phyloP scores from a whole-genome alignment of 2,888 invertebrate species.

The Epinotia bilunana region DNA sequence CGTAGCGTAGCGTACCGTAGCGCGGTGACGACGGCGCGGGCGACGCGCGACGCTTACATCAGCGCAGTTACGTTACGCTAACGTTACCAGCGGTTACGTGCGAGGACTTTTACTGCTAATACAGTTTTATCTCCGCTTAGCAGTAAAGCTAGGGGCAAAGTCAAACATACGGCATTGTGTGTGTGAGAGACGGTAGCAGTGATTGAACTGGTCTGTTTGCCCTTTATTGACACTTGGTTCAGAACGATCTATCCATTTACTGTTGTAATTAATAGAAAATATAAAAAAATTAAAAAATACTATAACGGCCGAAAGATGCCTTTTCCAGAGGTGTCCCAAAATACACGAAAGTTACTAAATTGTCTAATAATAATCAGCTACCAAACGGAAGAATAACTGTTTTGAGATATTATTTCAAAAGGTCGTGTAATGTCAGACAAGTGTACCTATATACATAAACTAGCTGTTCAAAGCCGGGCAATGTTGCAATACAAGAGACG shows the following conservation, averaged over 20 bases:
- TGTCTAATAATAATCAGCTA: background rate
- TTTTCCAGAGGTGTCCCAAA: background rate
- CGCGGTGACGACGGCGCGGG: slow-evolving; percentile 16
- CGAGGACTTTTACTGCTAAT: slow-evolving; percentile 44
- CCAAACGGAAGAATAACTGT: background rate
- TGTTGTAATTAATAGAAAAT: too few species aligned
- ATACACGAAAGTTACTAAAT: background rate
- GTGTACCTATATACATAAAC: slow-evolving; percentile 30
- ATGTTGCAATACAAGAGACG: slow-evolving; percentile 80
- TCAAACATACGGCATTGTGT: background rate
- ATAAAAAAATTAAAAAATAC: too few species aligned
- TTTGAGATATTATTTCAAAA: background rate
- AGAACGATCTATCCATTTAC: background rate
- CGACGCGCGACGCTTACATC: slow-evolving; percentile 70
- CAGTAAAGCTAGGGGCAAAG: slow-evolving; percentile 16
- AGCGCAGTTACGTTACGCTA: slow-evolving; percentile 71
- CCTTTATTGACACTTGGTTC: background rate
- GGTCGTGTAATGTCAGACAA: slow-evolving; percentile 14
- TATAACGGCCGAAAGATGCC: background rate
- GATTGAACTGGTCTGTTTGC: background rate
- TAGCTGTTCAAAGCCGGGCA: slow-evolving; percentile 62
- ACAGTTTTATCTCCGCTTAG: slow-evolving; percentile 35
- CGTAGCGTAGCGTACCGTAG: slow-evolving; percentile 12
- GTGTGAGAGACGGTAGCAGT: background rate
- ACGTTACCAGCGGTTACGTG: slow-evolving; percentile 67